Evolutionary conservation across 1,140 invertebrate species (phyloP), one percentile per base, ranked within the genome.

Genomic region (Polypedilum vanderplanki): DNA sequence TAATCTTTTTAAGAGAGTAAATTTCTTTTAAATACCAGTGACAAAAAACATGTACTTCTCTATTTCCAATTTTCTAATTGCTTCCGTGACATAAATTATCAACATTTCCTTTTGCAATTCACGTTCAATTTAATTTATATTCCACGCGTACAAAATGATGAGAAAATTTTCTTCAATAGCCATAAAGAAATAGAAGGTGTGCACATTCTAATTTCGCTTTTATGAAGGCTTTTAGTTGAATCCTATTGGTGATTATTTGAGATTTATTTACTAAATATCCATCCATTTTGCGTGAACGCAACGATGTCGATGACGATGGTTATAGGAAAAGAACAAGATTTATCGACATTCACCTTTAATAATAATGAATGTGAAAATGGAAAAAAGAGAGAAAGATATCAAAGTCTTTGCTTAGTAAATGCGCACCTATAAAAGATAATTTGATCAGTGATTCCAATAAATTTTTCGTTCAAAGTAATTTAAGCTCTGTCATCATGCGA

Each of bases 391-490:
- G 15, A 15, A 12, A 57, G 46, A 57, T 57, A 57, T 57, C 46
- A 57, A 57, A 57, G 46, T n/a, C 12, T 8, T 12, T 57, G 46
- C 18, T 5, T 33, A 33, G 24, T 33, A 33, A 70, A 70, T 70
- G 65, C 65, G 17, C 65, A 70, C 65, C 17, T 20, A 70, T 20
- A 70, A 70, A 70, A 70, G 65, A 70, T 70, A 70, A 70, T 70
- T 70, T 70, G 65, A 70, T 70, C 65, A 70, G 17, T 70, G 65
- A 70, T 70, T 70, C 20, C 65, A 9, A 70, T 70, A 70, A 70
- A 70, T 70, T 20, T 70, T 20, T 18, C 17, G 15, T 12, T 18
- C 8, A 12, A 20, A 70, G 17, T 70, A 70, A 70, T 70, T 70
- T 70, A 70, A 70, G 65, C 65, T 22, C 18, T 70, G 65, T 70